Evolutionary conservation across 2,888 invertebrate species (phyloP), one percentile per base, ranked within the genome.

Genomic region (Chrysomela aeneicollis): DNA sequence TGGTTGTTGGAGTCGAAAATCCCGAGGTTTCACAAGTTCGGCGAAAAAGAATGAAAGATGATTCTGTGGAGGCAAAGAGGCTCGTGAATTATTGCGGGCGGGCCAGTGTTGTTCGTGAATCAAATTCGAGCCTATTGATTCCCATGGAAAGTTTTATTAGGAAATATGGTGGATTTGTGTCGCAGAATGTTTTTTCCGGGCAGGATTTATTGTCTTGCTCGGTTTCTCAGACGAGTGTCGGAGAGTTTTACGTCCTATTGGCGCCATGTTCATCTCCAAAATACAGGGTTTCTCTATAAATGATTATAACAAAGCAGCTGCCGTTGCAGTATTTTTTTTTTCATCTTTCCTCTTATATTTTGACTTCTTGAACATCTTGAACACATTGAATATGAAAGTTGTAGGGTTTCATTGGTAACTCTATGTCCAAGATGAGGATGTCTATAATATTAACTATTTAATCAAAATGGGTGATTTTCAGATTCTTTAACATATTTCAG

Each of bases 91-190:
- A 73, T 71, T 68, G 64, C 69, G 68, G 70, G 65, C 69, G 68
- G 73, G 71, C 66, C 73, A 71, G 58, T 66, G 60, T 64, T 68
- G 70, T 67, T 51, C 65, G 72, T 73, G 72, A 70, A 70, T 73
- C 73, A 69, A 68, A 67, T 70, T 61, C 64, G 58, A 59, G 52
- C 63, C 67, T 73, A 73, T 73, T 73, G 73, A 73, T 73, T 73
- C 66, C 66, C 69, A 49, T 61, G 70, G 69, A 69, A 67, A 73
- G 68, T 71, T 73, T 71, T 73, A 73, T 73, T 68, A 71, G 73
- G 63, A 73, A 73, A 73, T 73, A 73, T 71, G 70, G 73, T 66
- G 68, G 70, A 58, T 59, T 63, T 66, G 66, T 62, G 62, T 59
- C 62, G 59, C n/a, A 55, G 55, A 42, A 55, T 55, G 55, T 55